Evolutionary conservation across 92 coral and sea anemone genomes (phyloP), one percentile per base, ranked within the genome.

Genomic region (Desmophyllum pertusum): DNA sequence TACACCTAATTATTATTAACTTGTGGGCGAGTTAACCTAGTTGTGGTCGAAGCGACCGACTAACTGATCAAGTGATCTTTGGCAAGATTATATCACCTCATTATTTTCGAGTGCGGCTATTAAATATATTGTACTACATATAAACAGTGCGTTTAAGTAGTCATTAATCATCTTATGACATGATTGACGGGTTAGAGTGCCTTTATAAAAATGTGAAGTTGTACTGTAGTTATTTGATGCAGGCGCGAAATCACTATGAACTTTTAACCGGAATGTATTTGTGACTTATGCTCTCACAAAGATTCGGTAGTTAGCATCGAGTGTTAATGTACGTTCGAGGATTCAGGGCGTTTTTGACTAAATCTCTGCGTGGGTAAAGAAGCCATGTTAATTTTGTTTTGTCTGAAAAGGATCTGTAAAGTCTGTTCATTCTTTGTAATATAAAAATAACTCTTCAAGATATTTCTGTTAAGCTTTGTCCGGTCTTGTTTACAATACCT

Each of bases 101-200:
- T 8, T 35, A n/a, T n/a, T n/a, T 1, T 71, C n/a, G 18, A 73
- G 57, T 15, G 3, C 21, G 4, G 15, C 42, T 6, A 18, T 33
- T 75, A 17, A 50, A 5, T 18, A 72, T 59, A 61, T 15, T 39
- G 41, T 25, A 40, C 41, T 19, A 25, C 43, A 1, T 15, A 40
- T 77, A 41, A 30, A 77, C 82, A 77, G 70, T 62, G 42, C 41
- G 15, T 23, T 31, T 29, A 59, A 62, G 81, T 61, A 41, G 36
- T 14, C 70, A 77, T 38, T 43, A 25, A 57, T n/a, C 69, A 23
- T 27, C 80, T 37, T 40, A 30, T 61, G 57, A 36, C 29, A 19
- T 51, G 55, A 55, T 37, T 39, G 46, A 9, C 0, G 1, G 30
- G 69, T 10, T n/a, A 33, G n/a, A 38, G 30, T 52, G 11, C 27